A percentile compares a stretch with the other conserved stretches of the same genome.
These are phyloP conservation scores for Pyrgilauda ruficollis DNA, from an alignment of 2,113 vertebrate genomes.

Conservation along the genomic window DNA sequence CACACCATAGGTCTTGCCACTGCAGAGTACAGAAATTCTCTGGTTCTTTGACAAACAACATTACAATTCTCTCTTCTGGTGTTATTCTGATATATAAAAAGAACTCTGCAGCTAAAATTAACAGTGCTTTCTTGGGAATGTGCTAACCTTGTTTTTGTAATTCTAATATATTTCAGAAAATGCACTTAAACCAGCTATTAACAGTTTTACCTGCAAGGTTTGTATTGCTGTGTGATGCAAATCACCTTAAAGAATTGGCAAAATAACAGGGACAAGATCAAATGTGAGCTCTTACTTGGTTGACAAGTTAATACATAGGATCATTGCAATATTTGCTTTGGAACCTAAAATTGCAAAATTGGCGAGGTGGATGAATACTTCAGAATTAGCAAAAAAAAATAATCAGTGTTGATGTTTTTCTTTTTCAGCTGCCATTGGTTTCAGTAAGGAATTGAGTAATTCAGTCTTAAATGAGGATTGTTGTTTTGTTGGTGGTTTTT, in stretches of 20 bases:
- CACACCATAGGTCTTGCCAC: constrained; percentile 57
- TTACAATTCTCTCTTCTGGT: not conserved
- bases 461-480: not conserved
- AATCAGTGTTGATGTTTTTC: constrained; percentile 8
- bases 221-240: constrained; percentile 15
- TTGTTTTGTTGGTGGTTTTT: not conserved
- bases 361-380: not conserved
- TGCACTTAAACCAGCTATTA: constrained; percentile 55
- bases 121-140: constrained; percentile 63
- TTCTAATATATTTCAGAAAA: constrained; percentile 57
- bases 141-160: constrained; percentile 87
- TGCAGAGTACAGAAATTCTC: not conserved
- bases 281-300: not conserved
- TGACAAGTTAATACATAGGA: not conserved
- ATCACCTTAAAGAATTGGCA: not conserved
- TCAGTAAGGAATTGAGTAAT: constrained; percentile 33
- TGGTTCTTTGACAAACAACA: not conserved
- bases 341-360: not conserved
- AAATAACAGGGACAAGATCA: not conserved
- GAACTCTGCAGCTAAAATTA: constrained; percentile 1
- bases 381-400: not conserved
- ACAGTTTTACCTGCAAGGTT: constrained; percentile 43
- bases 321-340: not conserved
- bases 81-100: not conserved
- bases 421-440: constrained; percentile 48